Evolutionary conservation across 2,113 vertebrate species (phyloP).

Genomic region (Indicator indicator): DNA sequence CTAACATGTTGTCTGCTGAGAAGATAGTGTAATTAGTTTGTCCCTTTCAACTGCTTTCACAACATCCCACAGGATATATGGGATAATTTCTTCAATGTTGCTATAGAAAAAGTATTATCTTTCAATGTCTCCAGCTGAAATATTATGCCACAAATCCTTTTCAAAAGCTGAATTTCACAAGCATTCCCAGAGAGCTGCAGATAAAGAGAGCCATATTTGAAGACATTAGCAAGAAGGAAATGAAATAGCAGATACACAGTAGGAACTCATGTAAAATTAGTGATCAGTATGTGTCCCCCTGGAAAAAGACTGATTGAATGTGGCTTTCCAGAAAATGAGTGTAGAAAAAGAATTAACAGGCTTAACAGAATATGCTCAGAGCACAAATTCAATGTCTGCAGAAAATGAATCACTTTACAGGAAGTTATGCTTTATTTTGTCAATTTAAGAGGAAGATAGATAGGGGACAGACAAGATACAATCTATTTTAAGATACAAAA

Average conservation of each 20-base stretch:
- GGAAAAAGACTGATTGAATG: not conserved
- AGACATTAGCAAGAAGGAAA: constrained; percentile 44
- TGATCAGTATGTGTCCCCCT: not conserved
- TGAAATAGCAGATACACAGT: constrained; percentile 13
- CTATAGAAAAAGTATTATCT: constrained; percentile 61
- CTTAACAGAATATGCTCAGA: not conserved
- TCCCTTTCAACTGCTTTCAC: constrained; percentile 50
- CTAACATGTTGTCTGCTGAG: constrained; percentile 33
- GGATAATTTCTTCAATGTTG: constrained; percentile 28
- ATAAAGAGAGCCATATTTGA: constrained; percentile 35
- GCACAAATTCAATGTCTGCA: not conserved
- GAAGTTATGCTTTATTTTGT: not conserved
- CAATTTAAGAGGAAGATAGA: not conserved
- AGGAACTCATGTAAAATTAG: constrained; percentile 29
- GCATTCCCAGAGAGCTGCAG: constrained; percentile 39
- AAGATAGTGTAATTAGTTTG: constrained; percentile 59
- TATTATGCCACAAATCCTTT: constrained; percentile 54
- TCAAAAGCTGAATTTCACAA: constrained; percentile 48
- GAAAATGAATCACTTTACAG: not conserved
- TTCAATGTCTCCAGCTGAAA: constrained; percentile 50
- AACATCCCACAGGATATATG: constrained; percentile 46
- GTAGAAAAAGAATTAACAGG: constrained; percentile 5
- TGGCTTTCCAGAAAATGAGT: not conserved
- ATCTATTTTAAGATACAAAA: not conserved
- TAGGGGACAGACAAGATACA: not conserved